A percentile compares a stretch with the other conserved stretches of the same genome.
These are phyloP conservation scores for Diogma glabrata DNA, from an alignment of 2,888 invertebrate species.

Conservation along the genomic window DNA sequence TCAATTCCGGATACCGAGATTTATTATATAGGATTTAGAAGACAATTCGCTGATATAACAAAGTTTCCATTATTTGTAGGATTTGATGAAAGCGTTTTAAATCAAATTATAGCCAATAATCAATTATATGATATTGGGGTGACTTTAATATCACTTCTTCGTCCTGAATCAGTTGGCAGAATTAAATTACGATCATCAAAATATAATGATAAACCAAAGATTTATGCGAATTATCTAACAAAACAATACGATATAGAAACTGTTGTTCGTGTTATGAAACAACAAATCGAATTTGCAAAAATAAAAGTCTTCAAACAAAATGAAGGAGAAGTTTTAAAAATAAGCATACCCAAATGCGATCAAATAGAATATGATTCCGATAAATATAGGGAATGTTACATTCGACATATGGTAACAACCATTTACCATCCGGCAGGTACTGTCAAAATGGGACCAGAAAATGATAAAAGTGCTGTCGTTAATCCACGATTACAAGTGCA, in stretches of 20 bases:
- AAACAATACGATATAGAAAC: constrained; percentile 42
- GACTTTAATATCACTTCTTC: constrained; percentile 27
- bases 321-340: constrained; percentile 34
- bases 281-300: constrained; percentile 31
- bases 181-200: constrained; percentile 34
- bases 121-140: neutral
- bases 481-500: constrained; percentile 40
- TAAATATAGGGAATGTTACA: constrained; percentile 46
- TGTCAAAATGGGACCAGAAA: constrained; percentile 49
- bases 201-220: neutral
- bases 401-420: constrained; percentile 41
- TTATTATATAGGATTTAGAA: constrained; percentile 31
- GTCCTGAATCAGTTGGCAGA: constrained; percentile 43
- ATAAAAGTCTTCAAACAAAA: constrained; percentile 35
- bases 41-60: constrained; percentile 24
- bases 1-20: constrained; percentile 41
- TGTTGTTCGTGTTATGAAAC: constrained; percentile 35
- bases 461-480: constrained; percentile 40
- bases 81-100: constrained; percentile 21
- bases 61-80: constrained; percentile 25
- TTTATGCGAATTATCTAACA: constrained; percentile 45
- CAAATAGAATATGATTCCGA: constrained; percentile 29
- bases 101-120: neutral
- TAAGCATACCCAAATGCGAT: constrained; percentile 40
- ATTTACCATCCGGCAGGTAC: constrained; percentile 59